Percentiles rank a stretch among this genome's conserved stretches.
phyloP scores from a whole-genome alignment of 2,888 invertebrate species.

The Tipula confusa region DNA sequence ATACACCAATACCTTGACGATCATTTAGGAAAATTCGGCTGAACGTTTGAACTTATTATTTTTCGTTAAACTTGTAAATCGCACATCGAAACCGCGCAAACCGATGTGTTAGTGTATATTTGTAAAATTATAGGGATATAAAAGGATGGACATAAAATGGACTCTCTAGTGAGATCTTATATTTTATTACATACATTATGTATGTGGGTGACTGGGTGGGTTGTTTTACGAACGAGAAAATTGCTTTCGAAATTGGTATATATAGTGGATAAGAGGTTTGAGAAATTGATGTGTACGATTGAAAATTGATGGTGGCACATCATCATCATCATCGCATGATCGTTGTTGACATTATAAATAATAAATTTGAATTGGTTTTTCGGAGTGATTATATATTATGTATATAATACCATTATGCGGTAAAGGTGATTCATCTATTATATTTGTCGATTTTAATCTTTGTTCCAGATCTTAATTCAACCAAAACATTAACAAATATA shows the following conservation, averaged over 20 bases:
- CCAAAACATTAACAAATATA: conserved; percentile 15
- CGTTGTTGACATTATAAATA: background rate
- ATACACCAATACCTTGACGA: background rate
- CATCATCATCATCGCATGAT: background rate
- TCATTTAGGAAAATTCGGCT: no score
- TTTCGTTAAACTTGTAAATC: no score
- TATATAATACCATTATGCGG: background rate
- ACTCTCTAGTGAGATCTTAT: background rate
- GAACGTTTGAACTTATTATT: no score
- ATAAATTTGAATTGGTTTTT: conserved; percentile 1
- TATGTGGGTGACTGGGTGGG: background rate
- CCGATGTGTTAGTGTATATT: no score
- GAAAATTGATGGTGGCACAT: background rate
- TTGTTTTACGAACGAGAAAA: background rate
- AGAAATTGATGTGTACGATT: background rate
- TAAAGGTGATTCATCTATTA: background rate
- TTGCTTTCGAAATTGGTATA: background rate
- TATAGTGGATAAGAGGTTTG: background rate
- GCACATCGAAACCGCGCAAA: no score
- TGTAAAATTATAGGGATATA: background rate
- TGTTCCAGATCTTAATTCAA: conserved; percentile 15
- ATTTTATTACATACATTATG: background rate
- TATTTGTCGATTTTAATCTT: background rate
- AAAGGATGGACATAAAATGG: conserved; percentile 1
- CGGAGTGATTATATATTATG: background rate